Evolutionary conservation across 1,140 invertebrate genomes (phyloP).

Genomic region (Eurosta solidaginis): DNA sequence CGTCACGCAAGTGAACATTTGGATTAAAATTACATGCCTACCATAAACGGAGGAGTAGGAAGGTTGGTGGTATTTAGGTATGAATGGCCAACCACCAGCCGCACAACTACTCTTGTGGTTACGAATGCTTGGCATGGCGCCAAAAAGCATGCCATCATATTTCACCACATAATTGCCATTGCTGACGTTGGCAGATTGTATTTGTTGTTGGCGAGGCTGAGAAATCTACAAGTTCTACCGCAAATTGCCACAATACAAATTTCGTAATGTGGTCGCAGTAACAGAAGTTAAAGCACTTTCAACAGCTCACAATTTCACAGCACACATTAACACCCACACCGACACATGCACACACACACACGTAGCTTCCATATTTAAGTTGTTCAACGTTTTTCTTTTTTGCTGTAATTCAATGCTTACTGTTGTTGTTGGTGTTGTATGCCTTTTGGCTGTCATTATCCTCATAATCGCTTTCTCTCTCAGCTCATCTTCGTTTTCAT

Average conservation of each 20-base stretch:
- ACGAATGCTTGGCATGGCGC: not conserved
- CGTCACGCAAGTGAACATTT: not conserved
- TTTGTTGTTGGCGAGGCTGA: not conserved
- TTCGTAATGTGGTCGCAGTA: not conserved
- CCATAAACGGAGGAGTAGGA: not conserved
- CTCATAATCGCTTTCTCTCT: conserved; percentile 9
- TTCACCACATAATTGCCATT: conserved; percentile 16
- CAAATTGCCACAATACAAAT: conserved; percentile 12
- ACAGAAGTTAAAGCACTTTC: not conserved
- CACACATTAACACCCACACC: not conserved
- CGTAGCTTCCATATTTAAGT: too few relatives aligned
- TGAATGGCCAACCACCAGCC: too few relatives aligned
- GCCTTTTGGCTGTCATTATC: conserved; percentile 25
- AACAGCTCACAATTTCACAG: not conserved
- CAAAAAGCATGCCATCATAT: conserved; percentile 21
- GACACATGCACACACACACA: not conserved
- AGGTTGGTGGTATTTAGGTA: not conserved
- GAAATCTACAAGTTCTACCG: conserved; percentile 4
- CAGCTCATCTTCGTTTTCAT: conserved; percentile 24
- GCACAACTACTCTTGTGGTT: too few relatives aligned
- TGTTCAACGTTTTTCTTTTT: too few relatives aligned
- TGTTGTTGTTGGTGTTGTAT: too few relatives aligned
- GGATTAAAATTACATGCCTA: not conserved
- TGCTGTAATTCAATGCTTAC: not conserved
- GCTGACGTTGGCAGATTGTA: conserved; percentile 21